A percentile compares a stretch with the other conserved stretches of the same genome.
phyloP scores from a whole-genome alignment of 2,797 vertebrate species.

The Epinephelus awoara region DNA sequence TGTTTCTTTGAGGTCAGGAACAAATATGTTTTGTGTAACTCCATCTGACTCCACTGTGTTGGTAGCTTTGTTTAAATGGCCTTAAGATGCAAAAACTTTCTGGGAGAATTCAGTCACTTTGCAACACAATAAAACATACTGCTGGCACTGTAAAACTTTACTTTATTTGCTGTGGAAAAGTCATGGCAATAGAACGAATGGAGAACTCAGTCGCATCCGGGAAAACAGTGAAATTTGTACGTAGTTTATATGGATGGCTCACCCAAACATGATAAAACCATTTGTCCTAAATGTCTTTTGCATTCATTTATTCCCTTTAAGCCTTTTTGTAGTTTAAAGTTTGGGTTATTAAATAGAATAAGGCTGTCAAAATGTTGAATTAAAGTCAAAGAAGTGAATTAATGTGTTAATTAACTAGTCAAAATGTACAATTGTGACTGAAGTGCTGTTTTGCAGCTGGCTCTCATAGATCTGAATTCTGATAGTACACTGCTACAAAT shows the following conservation, averaged over 20 bases:
- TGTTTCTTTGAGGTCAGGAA: conserved; percentile 2
- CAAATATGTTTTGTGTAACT: conserved; percentile 23
- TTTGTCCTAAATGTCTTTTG: not conserved
- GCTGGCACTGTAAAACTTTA: not conserved
- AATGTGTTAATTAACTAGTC: too few species aligned
- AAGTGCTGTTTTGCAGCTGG: not conserved
- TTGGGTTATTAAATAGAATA: not conserved
- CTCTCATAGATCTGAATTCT: not conserved
- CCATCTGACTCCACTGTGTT: not conserved
- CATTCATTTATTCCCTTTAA: not conserved
- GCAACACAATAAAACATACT: not conserved
- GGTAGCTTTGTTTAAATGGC: conserved; percentile 8
- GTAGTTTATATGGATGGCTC: too few species aligned
- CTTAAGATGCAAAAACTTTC: not conserved
- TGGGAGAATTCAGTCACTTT: not conserved
- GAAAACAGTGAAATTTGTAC: too few species aligned
- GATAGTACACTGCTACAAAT: not conserved
- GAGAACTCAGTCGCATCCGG: too few species aligned
- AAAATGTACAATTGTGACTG: not conserved
- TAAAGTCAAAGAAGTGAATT: not conserved
- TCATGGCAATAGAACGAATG: too few species aligned
- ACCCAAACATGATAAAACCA: too few species aligned
- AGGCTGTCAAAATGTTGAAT: too few species aligned
- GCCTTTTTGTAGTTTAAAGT: not conserved
- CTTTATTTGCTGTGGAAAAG: not conserved